Evolutionary conservation across 2,113 vertebrate genomes (phyloP).

Genomic region (Lampris incognitus): DNA sequence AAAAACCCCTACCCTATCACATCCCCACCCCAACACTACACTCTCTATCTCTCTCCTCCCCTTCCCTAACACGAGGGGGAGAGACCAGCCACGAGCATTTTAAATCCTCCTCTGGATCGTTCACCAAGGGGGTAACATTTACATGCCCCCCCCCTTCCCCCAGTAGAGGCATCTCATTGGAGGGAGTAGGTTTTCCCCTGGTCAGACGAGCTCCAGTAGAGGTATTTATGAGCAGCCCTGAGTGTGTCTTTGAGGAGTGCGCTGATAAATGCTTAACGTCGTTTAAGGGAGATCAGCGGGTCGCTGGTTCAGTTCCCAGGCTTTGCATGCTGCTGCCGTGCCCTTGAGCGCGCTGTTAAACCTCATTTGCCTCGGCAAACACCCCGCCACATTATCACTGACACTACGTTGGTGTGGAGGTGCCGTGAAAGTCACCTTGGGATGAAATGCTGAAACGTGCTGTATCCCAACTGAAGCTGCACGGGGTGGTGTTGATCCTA

Average conservation of each 20-base stretch:
- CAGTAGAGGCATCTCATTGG: conserved; percentile 65
- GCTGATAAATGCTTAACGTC: conserved; percentile 41
- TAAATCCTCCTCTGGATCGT: conserved; percentile 65
- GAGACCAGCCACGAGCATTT: conserved; percentile 50
- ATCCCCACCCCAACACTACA: not conserved
- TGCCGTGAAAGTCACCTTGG: conserved; percentile 49
- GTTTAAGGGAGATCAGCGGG: conserved; percentile 40
- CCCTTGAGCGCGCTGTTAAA: conserved; percentile 59
- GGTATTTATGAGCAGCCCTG: conserved; percentile 7
- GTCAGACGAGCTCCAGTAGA: conserved; percentile 30
- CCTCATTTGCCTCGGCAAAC: conserved; percentile 57
- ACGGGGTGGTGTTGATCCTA: conserved; percentile 18
- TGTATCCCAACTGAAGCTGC: conserved; percentile 21
- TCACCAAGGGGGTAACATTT: conserved; percentile 66
- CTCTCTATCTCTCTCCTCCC: conserved; percentile 33
- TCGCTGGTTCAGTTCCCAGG: conserved; percentile 58
- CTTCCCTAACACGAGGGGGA: conserved; percentile 31
- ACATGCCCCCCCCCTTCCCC: conserved; percentile 60
- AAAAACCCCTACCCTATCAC: conserved; percentile 26
- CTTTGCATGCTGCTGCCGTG: conserved; percentile 16
- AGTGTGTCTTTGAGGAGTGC: conserved; percentile 33
- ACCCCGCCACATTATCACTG: conserved; percentile 34
- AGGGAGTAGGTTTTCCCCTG: conserved; percentile 53
- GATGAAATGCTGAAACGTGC: conserved; percentile 15
- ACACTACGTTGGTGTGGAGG: conserved; percentile 19